Evolutionary conservation across 2,888 invertebrate species (phyloP), one percentile per base, ranked within the genome.

Genomic region (Marasmarcha lunaedactyla): DNA sequence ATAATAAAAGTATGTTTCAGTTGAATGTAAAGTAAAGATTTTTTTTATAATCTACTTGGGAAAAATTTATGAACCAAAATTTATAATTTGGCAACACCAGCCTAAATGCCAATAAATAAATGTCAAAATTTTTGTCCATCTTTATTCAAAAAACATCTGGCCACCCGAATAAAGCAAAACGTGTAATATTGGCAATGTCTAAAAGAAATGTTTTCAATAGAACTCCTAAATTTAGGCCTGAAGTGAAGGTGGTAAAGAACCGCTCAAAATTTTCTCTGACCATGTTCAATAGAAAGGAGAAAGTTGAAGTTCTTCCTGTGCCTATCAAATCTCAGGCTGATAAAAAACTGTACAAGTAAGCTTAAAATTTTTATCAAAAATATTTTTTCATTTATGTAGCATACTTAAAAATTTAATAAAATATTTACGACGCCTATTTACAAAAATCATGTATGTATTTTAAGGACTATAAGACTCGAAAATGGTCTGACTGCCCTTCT

Each of bases 301-400:
- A 73, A 70, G 72, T 81, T 42, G 70, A 73, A 48, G 61, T 74
- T 55, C 64, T 87, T 45, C 54, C 76, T 35, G 70, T 78, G 47
- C 93, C 93, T 7, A 84, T 87, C 26, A 91, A 92, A 71, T 92
- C 93, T 37, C 85, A 85, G 40, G 89, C 88, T 49, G 94, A 94
- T 69, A 90, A 90, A 61, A 94, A 93, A 61, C 74, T 88, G 41
- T 93, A 93, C 63, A 91, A 87, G 92, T 92, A 55, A 65, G 71
- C 56, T 40, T 41, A 37, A 7, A 27, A 6, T 12, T 15, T 25
- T 34, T n/a, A 9, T 14, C 10, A 15, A 25, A 25, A 6, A 6
- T 25, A 25, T 6, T 25, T 25, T 9, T 25, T 5, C 25, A 25
- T 25, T 6, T 25, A 6, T 9, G 25, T n/a, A n/a, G n/a, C n/a